Evolutionary conservation across 2,797 vertebrate genomes (phyloP), one percentile per base, ranked within the genome.

Genomic region (Poecilia wingei): DNA sequence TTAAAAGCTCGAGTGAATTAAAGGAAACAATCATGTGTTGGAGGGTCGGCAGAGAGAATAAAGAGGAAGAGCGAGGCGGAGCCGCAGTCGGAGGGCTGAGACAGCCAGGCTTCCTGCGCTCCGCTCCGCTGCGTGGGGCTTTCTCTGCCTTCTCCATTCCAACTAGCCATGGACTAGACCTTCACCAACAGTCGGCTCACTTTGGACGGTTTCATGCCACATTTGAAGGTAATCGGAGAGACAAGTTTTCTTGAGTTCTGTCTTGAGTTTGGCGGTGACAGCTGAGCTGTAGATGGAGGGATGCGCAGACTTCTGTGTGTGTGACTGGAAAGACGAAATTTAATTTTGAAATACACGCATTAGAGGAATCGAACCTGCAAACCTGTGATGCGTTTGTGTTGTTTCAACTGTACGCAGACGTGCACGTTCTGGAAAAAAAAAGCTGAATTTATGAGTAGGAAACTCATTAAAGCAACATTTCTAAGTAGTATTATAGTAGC

Each of bases 31-130:
- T 22, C 6, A 8, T 49, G 2, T 9, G 20, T 9, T 55, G 46
- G 18, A 53, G 14, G 76, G 69, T 76, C 72, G 49, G 77, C 43
- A 16, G 49, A 61, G 9, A 78, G 53, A 79, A 61, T 31, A 45
- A 85, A 74, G 82, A 79, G 82, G 83, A 78, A 72, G 70, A 33
- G 13, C 75, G 80, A 79, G 91, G 91, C 79, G 92, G 92, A 88
- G 92, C 74, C 79, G 69, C 57, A 25, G 76, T 49, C 18, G 43
- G 79, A 83, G 84, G 79, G 46, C 46, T 82, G 10, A 79, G 77
- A 83, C 1, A 51, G 55, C 46, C 31, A 14, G 78, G 75, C 84
- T 92, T 91, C 90, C 89, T 91, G 80, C 83, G 77, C 78, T 6
- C 57, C 74, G 81, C 77, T 79, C 57, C 74, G 81, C 77, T 79